Conservation (phyloP, 2,797 vertebrate genomes). For the Rhodeus uyekii region DNA sequence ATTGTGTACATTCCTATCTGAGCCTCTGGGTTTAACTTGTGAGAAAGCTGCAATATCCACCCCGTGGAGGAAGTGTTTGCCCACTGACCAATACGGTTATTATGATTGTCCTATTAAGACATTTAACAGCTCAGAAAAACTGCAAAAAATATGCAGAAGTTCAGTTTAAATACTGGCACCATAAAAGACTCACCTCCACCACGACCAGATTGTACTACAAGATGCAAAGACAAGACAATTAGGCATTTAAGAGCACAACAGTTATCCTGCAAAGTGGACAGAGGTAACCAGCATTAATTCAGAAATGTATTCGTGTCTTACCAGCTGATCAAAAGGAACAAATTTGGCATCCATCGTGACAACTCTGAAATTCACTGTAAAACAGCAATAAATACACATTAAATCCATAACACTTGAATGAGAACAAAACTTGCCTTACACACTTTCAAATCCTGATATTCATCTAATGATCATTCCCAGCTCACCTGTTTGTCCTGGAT, state of each 20-base stretch:
- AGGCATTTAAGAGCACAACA: too few relatives aligned
- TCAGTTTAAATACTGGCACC: not conserved
- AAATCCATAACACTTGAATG: not conserved
- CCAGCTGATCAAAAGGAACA: slow-evolving; percentile 63
- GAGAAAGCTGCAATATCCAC: slow-evolving; percentile 50
- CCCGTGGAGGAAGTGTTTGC: slow-evolving; percentile 18
- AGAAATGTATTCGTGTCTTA: too few relatives aligned
- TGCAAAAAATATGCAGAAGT: not conserved
- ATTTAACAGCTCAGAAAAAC: not conserved
- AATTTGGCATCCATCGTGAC: slow-evolving; percentile 72
- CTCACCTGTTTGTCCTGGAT: slow-evolving; percentile 72
- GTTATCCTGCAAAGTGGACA: too few relatives aligned
- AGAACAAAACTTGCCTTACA: not conserved
- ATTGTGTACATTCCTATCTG: slow-evolving; percentile 24
- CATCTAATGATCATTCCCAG: too few relatives aligned
- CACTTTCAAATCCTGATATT: not conserved
- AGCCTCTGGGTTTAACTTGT: slow-evolving; percentile 44
- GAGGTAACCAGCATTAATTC: too few relatives aligned
- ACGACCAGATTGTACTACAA: slow-evolving; percentile 4
- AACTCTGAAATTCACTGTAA: slow-evolving; percentile 82
- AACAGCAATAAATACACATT: not conserved
- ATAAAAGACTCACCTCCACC: not conserved
- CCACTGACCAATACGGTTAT: slow-evolving; percentile 50
- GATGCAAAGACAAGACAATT: not conserved
- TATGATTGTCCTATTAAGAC: slow-evolving; percentile 30